Percentiles rank a stretch among this genome's conserved stretches.
Conservation (phyloP, 2,113 vertebrate genomes). For the Probosciger aterrimus region DNA sequence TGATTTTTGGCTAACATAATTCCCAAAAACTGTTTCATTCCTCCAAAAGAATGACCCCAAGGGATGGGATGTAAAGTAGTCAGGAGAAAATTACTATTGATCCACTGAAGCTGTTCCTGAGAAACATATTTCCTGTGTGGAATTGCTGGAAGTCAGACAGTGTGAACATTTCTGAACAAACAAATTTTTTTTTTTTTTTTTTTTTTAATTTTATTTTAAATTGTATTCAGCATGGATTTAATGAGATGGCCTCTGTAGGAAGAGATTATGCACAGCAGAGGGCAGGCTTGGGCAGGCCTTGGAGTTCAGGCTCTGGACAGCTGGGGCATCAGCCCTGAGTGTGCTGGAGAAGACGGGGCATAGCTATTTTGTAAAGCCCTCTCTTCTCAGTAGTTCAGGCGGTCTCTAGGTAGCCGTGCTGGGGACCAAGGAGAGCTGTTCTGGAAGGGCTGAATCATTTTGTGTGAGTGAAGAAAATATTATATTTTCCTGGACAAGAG, state of each 20-base stretch:
- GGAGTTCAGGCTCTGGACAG: not conserved
- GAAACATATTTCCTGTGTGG: not conserved
- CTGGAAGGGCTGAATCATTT: not conserved
- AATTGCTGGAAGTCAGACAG: not conserved
- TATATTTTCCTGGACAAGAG: not conserved
- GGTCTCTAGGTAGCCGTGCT: not conserved
- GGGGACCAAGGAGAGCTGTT: not conserved
- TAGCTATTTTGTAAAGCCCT: not conserved
- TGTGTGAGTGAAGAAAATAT: not conserved
- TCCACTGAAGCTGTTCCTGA: not conserved
- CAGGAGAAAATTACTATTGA: not conserved
- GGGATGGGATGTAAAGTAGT: not conserved
- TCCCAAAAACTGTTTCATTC: not conserved
- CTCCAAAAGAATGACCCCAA: not conserved
- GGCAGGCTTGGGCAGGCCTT: not conserved
- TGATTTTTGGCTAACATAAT: not conserved
- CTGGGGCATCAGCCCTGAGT: rapidly evolving
- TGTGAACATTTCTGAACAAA: not conserved
- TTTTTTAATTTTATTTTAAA: not conserved
- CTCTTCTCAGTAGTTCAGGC: not conserved
- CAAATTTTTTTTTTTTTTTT: not conserved
- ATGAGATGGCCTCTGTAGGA: not conserved
- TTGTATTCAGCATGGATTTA: not conserved
- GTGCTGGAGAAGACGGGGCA: not conserved
- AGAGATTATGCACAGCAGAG: not conserved